Percentiles rank a stretch among this genome's conserved stretches.
Conservation (phyloP, 2,888 invertebrate species). For the Agonopterix heracliana region DNA sequence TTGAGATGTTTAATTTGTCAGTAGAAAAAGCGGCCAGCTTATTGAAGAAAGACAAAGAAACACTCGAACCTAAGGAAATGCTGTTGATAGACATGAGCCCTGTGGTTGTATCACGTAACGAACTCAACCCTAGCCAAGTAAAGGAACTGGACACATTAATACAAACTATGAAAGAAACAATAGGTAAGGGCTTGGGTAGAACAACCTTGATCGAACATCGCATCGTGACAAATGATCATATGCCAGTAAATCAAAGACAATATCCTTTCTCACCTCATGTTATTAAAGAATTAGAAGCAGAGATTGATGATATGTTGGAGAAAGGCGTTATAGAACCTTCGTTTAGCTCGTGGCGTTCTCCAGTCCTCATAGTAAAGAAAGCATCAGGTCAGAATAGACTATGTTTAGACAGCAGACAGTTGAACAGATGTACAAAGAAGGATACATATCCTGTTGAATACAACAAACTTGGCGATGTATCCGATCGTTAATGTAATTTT, state of each 20-base stretch:
- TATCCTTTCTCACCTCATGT: constrained; percentile 1
- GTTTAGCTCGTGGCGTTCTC: constrained; percentile 8
- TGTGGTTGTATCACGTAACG: too few species aligned
- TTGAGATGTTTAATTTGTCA: too few species aligned
- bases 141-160: too few species aligned
- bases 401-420: constrained; percentile 15
- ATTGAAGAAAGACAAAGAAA: too few species aligned
- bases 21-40: too few species aligned
- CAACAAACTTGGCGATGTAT: too few species aligned
- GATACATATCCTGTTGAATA: too few species aligned
- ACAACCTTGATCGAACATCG: not conserved
- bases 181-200: not conserved
- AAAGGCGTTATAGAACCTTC: constrained; percentile 8
- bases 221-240: not conserved
- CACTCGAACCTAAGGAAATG: too few species aligned
- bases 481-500: too few species aligned
- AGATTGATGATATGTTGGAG: constrained; percentile 2
- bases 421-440: constrained; percentile 13
- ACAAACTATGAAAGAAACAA: not conserved
- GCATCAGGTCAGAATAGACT: constrained; percentile 3
- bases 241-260: constrained; percentile 2
- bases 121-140: too few species aligned
- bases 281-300: not conserved
- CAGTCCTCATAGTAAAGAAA: constrained; percentile 6
- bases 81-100: too few species aligned